A percentile compares a stretch with the other conserved stretches of the same genome.
phyloP scores from a whole-genome alignment of 2,113 vertebrate genomes.

The Octodon degus region DNA sequence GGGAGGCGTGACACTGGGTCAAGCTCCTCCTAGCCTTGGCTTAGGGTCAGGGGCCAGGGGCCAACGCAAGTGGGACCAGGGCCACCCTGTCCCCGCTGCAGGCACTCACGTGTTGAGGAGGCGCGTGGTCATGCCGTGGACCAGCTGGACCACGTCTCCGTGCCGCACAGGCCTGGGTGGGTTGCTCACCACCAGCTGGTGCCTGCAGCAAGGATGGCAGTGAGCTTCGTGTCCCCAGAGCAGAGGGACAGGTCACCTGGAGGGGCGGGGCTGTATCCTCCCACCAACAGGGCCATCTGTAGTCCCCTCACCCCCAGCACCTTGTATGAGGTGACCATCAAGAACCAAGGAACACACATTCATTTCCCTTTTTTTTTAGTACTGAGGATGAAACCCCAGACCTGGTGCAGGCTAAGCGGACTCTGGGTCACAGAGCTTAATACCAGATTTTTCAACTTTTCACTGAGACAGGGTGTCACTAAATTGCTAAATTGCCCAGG shows the following conservation, averaged over 20 bases:
- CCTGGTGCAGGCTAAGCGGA: background rate
- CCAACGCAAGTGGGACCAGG: background rate
- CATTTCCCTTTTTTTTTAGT: background rate
- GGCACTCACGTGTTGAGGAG: slow-evolving; percentile 96
- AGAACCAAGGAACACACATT: rapidly evolving
- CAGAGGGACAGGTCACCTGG: rapidly evolving
- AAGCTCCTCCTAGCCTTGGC: background rate
- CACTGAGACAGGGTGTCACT: background rate
- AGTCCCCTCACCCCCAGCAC: background rate
- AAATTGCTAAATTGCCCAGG: background rate
- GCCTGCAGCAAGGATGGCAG: slow-evolving; percentile 82
- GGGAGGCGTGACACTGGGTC: background rate
- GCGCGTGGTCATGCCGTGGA: slow-evolving; percentile 96
- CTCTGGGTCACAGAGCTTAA: background rate
- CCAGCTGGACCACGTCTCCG: slow-evolving; percentile 94
- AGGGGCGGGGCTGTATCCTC: rapidly evolving
- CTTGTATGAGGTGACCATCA: rapidly evolving
- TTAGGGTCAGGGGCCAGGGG: background rate
- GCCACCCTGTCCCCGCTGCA: no score
- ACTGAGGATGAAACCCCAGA: background rate
- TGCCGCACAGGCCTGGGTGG: slow-evolving; percentile 92
- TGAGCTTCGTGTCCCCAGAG: rapidly evolving
- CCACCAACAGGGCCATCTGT: rapidly evolving
- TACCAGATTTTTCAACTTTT: background rate
- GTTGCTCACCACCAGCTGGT: slow-evolving; percentile 92